Percentiles rank a stretch among this genome's conserved stretches.
phyloP scores from a whole-genome alignment of 2,888 invertebrate species.

The Himalopsyche tibetana region DNA sequence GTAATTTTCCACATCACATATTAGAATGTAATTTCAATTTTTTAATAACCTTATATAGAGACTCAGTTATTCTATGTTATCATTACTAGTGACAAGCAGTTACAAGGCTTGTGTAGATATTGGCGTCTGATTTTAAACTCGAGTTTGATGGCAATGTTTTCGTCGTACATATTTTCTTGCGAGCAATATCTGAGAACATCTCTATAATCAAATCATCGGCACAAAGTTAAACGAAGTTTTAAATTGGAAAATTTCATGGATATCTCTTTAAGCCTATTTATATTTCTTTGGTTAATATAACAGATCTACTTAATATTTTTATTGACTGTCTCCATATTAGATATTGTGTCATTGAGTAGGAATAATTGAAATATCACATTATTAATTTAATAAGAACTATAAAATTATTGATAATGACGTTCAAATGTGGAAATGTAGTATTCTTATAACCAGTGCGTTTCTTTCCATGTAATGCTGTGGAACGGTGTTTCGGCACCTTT shows the following conservation, averaged over 20 bases:
- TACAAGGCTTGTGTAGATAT: neutral
- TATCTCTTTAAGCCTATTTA: constrained; percentile 6
- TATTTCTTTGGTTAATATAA: neutral
- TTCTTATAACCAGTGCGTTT: no score
- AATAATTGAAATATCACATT: no score
- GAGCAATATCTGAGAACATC: constrained; percentile 3
- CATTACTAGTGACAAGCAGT: neutral
- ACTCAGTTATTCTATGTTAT: no score
- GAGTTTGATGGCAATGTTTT: neutral
- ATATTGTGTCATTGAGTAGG: no score
- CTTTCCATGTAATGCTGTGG: no score
- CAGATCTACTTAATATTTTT: neutral
- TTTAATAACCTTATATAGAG: no score
- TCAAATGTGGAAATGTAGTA: no score
- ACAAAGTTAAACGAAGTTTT: neutral
- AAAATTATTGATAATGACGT: no score
- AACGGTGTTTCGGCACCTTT: no score
- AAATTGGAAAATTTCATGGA: constrained; percentile 41
- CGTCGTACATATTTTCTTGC: neutral
- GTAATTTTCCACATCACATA: no score
- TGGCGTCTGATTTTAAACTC: neutral
- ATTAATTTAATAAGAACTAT: no score
- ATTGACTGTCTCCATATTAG: neutral
- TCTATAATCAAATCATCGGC: constrained; percentile 35
- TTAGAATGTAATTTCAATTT: no score